Conservation (phyloP, 2,888 invertebrate genomes). For the Scrobipalpa atriplicella region DNA sequence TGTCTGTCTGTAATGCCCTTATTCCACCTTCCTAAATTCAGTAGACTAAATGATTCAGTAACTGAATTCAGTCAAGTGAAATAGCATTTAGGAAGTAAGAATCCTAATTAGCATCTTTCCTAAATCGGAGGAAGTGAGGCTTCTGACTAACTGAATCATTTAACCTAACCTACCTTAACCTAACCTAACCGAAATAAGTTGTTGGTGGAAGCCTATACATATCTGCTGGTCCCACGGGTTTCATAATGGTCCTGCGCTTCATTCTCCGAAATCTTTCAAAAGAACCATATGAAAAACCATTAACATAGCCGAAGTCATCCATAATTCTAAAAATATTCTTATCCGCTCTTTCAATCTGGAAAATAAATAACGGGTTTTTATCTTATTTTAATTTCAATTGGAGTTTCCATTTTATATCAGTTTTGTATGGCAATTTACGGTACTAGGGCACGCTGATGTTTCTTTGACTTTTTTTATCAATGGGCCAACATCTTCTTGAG, state of each 20-base stretch:
- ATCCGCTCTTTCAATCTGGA: conserved; percentile 57
- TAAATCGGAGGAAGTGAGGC: too few relatives aligned
- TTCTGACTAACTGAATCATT: too few relatives aligned
- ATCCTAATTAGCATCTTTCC: too few relatives aligned
- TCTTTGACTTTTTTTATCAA: conserved; percentile 59
- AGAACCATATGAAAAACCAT: conserved; percentile 82
- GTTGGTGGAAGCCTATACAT: conserved; percentile 77
- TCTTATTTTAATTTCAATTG: not conserved
- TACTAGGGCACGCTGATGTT: conserved; percentile 57
- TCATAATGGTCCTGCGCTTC: conserved; percentile 78
- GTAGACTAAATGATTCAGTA: too few relatives aligned
- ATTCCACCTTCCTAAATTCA: too few relatives aligned
- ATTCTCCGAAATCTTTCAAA: conserved; percentile 70
- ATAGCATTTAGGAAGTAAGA: too few relatives aligned
- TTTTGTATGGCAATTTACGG: conserved; percentile 41
- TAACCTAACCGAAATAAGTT: conserved; percentile 69
- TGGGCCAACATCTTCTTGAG: conserved; percentile 58
- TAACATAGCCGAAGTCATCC: conserved; percentile 76
- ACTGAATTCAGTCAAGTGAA: too few relatives aligned
- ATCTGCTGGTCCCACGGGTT: conserved; percentile 78
- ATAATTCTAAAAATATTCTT: conserved; percentile 65
- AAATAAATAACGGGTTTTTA: conserved; percentile 6
- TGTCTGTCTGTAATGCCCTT: too few relatives aligned
- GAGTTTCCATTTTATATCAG: not conserved
- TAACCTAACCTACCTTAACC: too few relatives aligned